A percentile compares a stretch with the other conserved stretches of the same genome.
Conservation (phyloP, 1,140 invertebrate genomes). For the Paracyclopina nana region DNA sequence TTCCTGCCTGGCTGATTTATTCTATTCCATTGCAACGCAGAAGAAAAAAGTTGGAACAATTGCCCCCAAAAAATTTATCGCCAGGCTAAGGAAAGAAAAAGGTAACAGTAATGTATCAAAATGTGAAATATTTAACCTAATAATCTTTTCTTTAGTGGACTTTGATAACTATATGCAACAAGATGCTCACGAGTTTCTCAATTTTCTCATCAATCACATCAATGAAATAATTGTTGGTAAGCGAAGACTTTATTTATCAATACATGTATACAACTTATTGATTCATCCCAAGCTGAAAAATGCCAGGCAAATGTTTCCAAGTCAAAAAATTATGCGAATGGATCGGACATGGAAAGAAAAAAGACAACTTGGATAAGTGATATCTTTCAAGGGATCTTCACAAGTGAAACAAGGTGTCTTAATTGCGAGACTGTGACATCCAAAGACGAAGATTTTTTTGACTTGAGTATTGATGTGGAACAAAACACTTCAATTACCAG, state of each 20-base stretch:
- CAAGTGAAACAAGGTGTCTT: conserved; percentile 94
- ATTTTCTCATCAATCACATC: conserved; percentile 93
- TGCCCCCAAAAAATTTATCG: conserved; percentile 98
- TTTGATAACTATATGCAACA: conserved; percentile 99
- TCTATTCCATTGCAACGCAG: conserved; percentile 95
- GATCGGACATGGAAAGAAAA: too few species aligned
- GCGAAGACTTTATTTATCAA: too few species aligned
- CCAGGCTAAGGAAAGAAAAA: conserved; percentile 93
- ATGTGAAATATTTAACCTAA: conserved; percentile 13
- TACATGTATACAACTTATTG: too few species aligned
- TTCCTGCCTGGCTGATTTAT: conserved; percentile 92
- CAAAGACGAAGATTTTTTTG: conserved; percentile 98
- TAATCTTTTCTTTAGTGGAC: conserved; percentile 23
- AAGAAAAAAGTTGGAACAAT: conserved; percentile 99
- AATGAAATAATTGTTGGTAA: conserved; percentile 77
- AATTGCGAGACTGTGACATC: conserved; percentile 98
- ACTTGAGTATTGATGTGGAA: conserved; percentile 96
- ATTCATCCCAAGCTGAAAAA: too few species aligned
- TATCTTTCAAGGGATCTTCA: conserved; percentile 97
- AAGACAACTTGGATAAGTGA: conserved; percentile 98
- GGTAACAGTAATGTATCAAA: conserved; percentile 32
- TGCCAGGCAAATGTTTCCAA: too few species aligned
- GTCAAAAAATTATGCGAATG: too few species aligned
- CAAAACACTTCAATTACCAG: conserved; percentile 98
- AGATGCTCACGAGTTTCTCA: conserved; percentile 98